Evolutionary conservation across 2,797 vertebrate species (phyloP).

Genomic region (Pantherophis vulpinus): DNA sequence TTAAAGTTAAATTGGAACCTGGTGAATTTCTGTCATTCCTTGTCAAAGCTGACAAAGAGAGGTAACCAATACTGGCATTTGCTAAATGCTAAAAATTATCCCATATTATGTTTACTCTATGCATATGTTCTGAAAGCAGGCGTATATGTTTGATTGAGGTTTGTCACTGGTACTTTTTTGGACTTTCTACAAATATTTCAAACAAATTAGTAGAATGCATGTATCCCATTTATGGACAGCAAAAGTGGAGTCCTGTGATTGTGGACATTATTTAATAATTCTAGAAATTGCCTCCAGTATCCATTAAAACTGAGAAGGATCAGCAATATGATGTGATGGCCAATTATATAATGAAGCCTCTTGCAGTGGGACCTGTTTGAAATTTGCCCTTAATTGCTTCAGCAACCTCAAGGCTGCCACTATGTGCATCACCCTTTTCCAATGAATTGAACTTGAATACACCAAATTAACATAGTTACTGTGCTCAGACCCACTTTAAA

Average conservation of each 20-base stretch:
- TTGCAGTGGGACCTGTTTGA: background rate
- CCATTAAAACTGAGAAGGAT: background rate
- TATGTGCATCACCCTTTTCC: background rate
- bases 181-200: background rate
- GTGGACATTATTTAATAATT: background rate
- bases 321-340: background rate
- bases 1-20: background rate
- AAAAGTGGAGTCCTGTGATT: background rate
- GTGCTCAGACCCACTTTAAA: background rate
- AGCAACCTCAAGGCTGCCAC: background rate
- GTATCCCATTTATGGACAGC: background rate
- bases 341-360: constrained; percentile 8
- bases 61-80: background rate
- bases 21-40: background rate
- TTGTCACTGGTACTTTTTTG: background rate
- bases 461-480: background rate
- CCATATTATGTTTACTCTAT: background rate
- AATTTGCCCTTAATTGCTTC: background rate
- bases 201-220: constrained; percentile 12
- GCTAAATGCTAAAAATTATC: constrained; percentile 5
- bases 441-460: background rate
- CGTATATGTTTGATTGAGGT: background rate
- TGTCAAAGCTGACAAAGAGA: background rate
- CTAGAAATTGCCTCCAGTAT: background rate
- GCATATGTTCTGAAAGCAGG: background rate